A percentile compares a stretch with the other conserved stretches of the same genome.
phyloP scores from a whole-genome alignment of 2,888 invertebrate species.

The Leptopilina drosophilae region DNA sequence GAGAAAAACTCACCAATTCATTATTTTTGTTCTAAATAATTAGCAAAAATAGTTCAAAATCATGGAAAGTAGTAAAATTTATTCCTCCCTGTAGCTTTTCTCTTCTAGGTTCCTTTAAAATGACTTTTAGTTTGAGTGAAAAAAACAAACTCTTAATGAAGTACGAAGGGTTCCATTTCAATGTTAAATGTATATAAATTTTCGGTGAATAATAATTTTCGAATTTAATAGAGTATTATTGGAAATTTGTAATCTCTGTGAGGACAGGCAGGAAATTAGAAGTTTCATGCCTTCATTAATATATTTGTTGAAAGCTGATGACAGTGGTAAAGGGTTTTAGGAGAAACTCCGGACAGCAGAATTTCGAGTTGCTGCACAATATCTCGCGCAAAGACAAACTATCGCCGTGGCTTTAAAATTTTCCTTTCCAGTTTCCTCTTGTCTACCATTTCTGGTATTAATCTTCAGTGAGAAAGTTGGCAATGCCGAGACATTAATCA shows the following conservation, averaged over 20 bases:
- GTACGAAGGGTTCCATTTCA: no score
- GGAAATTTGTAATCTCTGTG: conserved; percentile 5
- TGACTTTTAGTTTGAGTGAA: no score
- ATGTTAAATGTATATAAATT: no score
- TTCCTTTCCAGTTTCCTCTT: conserved; percentile 46
- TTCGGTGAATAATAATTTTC: no score
- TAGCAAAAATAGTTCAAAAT: no score
- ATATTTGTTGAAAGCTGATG: conserved; percentile 31
- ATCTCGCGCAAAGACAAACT: conserved; percentile 53
- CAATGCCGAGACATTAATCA: conserved; percentile 69
- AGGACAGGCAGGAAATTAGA: conserved; percentile 13
- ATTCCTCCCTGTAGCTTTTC: no score
- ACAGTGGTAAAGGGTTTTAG: conserved; percentile 32
- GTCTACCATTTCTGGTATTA: conserved; percentile 61
- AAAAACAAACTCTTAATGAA: no score
- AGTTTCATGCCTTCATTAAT: conserved; percentile 16
- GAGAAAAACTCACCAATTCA: no score
- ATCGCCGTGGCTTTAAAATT: conserved; percentile 65
- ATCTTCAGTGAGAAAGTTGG: conserved; percentile 69
- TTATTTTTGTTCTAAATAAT: no score
- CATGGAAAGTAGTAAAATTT: no score
- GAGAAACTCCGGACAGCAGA: conserved; percentile 36
- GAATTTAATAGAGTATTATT: background rate
- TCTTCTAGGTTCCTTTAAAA: no score
- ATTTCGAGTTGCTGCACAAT: conserved; percentile 43